A percentile compares a stretch with the other conserved stretches of the same genome.
phyloP scores from a whole-genome alignment of 2,113 vertebrate species.

The Barbus barbus region DNA sequence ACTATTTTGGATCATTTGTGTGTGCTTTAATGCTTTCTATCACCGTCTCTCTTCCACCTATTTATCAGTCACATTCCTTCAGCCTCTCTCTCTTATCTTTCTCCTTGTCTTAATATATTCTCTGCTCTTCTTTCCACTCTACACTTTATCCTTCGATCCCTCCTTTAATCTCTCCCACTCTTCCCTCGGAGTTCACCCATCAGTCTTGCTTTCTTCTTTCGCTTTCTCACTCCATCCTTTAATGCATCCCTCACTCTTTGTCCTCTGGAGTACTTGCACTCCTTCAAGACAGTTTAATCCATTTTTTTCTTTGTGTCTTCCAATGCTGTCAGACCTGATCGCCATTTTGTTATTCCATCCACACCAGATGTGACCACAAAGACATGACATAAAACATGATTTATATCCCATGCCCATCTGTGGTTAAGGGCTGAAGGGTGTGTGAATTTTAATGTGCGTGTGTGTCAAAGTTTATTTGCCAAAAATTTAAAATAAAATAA shows the following conservation, averaged over 20 bases:
- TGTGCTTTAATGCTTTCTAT: constrained; percentile 52
- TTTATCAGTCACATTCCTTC: constrained; percentile 16
- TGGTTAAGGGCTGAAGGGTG: background rate
- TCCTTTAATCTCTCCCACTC: constrained; percentile 9
- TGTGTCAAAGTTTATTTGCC: background rate
- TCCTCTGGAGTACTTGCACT: background rate
- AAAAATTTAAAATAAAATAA: background rate
- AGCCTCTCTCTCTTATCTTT: constrained; percentile 10
- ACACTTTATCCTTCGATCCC: constrained; percentile 2
- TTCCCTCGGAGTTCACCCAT: background rate
- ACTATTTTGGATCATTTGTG: background rate
- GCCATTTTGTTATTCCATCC: background rate
- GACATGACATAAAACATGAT: background rate
- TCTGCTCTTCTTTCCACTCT: background rate
- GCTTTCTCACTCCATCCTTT: background rate
- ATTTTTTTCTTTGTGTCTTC: background rate
- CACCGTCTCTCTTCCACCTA: background rate
- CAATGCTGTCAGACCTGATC: background rate
- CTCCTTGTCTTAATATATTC: constrained; percentile 10
- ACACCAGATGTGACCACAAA: background rate
- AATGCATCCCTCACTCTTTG: background rate
- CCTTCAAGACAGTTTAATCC: background rate
- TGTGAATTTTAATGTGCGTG: background rate
- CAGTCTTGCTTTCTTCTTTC: background rate
- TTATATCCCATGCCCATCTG: background rate